phyloP scores from a whole-genome alignment of 1,140 invertebrate genomes.

The Aphelenchoides avenae region DNA sequence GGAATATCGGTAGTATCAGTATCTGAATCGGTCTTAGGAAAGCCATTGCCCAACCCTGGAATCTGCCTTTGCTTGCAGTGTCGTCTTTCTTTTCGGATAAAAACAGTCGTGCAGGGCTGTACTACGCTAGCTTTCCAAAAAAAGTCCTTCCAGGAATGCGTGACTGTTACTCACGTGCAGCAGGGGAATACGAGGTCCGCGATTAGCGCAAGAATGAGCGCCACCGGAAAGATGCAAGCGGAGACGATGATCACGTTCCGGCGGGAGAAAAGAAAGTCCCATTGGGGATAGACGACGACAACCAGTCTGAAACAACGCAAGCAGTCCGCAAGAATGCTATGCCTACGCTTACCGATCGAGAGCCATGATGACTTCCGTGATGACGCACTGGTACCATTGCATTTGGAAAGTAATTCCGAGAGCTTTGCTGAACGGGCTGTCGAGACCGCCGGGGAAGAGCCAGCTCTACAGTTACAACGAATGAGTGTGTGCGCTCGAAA shows the following conservation, averaged over 20 bases:
- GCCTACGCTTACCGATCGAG: constrained; percentile 10
- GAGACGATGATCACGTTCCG: neutral
- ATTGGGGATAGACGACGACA: constrained; percentile 4
- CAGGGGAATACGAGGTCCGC: constrained; percentile 5
- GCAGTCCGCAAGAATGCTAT: neutral
- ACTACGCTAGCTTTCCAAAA: neutral
- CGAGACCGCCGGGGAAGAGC: too few relatives aligned
- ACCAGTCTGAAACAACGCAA: neutral
- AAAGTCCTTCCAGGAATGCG: neutral
- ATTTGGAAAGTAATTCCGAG: too few relatives aligned
- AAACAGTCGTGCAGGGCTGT: too few relatives aligned
- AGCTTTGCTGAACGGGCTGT: too few relatives aligned
- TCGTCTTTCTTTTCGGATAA: too few relatives aligned
- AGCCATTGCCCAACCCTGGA: too few relatives aligned
- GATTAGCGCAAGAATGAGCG: neutral
- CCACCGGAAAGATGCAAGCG: constrained; percentile 1
- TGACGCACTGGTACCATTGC: constrained; percentile 1
- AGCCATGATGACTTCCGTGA: constrained; percentile 5
- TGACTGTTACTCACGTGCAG: constrained; percentile 3
- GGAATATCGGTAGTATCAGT: too few relatives aligned
- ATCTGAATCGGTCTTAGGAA: too few relatives aligned
- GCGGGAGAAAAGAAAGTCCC: neutral
- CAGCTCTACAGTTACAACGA: too few relatives aligned
- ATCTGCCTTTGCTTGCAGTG: too few relatives aligned
- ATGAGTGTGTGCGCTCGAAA: too few relatives aligned